Base-by-base conservation (phyloP, 2,888 invertebrate genomes). In the Drosophila subquinaria region DNA sequence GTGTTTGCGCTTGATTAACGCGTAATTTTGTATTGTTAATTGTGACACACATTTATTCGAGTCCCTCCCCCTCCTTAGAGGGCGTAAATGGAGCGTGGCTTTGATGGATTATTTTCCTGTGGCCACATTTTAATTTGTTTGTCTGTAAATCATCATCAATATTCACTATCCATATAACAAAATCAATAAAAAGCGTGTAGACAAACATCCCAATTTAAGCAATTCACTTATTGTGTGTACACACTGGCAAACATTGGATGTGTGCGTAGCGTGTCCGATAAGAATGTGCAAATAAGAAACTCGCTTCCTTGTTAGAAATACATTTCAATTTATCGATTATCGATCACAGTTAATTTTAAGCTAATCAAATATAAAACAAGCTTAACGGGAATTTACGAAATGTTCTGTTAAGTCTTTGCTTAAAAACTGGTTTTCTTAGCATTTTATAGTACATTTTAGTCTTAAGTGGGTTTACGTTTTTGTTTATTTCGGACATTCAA, bases 1-100 rank as follows among this genome's bases (percentile, higher is more conserved):
- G 59, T 23, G 33, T 78, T 84, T 87, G 60, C 62, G 82, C 89
- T 88, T 88, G 85, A 89, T 85, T 89, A 85, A 84, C 81, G 89
- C 89, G 82, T 84, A 75, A 76, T 81, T 87, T 75, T 63, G 69
- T 81, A 63, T 84, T 87, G 89, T 87, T 81, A 76, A 82, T 79
- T 76, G 75, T 85, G 89, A 76, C 84, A 89, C 66, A 82, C 88
- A 85, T 82, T 75, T 81, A 62, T 61, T 57, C 51, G 45, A 38
- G 36, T 47, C 11, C 36, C 20, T 3, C 43, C 17, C 20, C 33
- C 4, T 13, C 47, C 9, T n/a, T 9, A 4, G 8, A 33, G 15
- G 45, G 47, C 57, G 71, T 69, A 84, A 85, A 84, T 85, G 76
- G 89, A 88, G 85, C 85, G 79, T 85, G 71, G 82, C 82, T 81